A percentile compares a stretch with the other conserved stretches of the same genome.
Conservation (phyloP, 1,140 invertebrate species). For the Pemphigus obesinymphae region DNA sequence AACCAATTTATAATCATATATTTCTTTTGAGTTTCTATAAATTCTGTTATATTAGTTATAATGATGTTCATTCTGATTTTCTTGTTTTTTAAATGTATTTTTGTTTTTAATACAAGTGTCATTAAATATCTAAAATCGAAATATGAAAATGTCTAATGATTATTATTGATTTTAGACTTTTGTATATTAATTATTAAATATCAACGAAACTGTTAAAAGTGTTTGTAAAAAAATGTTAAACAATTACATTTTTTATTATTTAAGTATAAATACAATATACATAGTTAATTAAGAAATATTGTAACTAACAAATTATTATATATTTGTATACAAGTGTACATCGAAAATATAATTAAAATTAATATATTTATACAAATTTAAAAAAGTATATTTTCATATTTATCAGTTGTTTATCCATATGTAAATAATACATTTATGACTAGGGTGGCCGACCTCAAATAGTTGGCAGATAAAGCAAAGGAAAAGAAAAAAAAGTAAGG, state of each 20-base stretch:
- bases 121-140: constrained; percentile 11
- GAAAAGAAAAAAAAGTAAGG: no score
- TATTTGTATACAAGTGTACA: constrained; percentile 16
- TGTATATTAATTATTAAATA: background rate
- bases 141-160: background rate
- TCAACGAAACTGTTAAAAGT: background rate
- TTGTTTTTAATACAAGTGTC: background rate
- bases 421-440: no score
- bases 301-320: constrained; percentile 3
- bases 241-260: background rate
- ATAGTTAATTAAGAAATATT: background rate
- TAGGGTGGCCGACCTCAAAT: no score
- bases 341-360: constrained; percentile 13
- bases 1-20: no score
- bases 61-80: background rate
- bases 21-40: background rate
- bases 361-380: constrained; percentile 18
- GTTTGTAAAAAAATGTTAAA: constrained; percentile 8
- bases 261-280: background rate
- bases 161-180: background rate
- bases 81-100: background rate
- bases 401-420: no score
- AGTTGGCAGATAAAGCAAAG: no score
- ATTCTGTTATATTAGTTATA: background rate
- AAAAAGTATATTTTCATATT: background rate